Base-by-base conservation (phyloP, 2,888 invertebrate species). In the Orgyia antiqua region DNA sequence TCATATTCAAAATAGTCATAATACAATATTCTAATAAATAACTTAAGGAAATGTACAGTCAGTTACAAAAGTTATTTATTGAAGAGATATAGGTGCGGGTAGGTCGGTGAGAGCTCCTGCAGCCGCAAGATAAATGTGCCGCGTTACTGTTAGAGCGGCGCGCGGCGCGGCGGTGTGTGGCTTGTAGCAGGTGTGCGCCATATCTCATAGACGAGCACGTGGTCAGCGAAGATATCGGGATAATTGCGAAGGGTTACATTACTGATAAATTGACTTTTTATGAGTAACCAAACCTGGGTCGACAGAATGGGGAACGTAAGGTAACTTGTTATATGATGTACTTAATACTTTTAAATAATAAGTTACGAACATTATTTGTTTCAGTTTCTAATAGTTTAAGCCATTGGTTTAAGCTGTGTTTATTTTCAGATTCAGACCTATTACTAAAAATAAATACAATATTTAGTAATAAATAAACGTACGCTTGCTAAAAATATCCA, bases 121-220 rank as follows among this genome's bases (percentile, higher is more conserved):
- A 42, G 49, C 51, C 54, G 37, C 47, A 58, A 69, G 69, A 70
- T 68, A 66, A 67, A 69, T 59, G 54, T 40, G 24, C 32, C 42
- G 42, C 46, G 39, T 4, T 18, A 32, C 8, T 10, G 12, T 15
- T 4, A 6, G 15, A 4, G 15, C 15, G 4, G 15, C 6, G 15
- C 15, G 3, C 40, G 32, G 27, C 35, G 42, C 33, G 41, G 37
- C 32, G n/a, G 40, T 15, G 33, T 38, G 45, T 42, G 60, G 57
- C 39, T 44, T 21, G 45, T 28, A 52, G 54, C 58, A 62, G 62
- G 61, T 62, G 61, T 62, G 62, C 43, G 36, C 43, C 43, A 44
- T 53, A 52, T 45, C 51, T 55, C 52, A 48, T 36, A 43, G 44
- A 24, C 35, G 36, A 42, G 38, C 44, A 36, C 42, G 36, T 36